Evolutionary conservation across 2,888 invertebrate species (phyloP).

Genomic region (Scrobipalpa atriplicella): DNA sequence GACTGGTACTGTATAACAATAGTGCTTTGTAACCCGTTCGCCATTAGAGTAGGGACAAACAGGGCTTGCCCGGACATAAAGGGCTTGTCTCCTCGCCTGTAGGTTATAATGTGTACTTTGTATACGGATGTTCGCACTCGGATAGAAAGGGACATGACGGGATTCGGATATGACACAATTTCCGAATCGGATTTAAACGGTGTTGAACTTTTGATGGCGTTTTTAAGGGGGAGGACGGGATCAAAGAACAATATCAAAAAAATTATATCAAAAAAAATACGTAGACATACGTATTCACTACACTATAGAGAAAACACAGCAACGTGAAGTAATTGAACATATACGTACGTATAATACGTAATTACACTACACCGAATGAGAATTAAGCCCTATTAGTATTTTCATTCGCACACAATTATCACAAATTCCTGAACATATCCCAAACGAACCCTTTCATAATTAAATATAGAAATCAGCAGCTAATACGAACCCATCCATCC

Average conservation of each 20-base stretch:
- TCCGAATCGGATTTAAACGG: slow-evolving; percentile 25
- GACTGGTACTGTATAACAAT: slow-evolving; percentile 14
- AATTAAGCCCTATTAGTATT: too few relatives aligned
- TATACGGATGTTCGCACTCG: background rate
- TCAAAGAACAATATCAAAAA: background rate
- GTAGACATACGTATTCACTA: too few relatives aligned
- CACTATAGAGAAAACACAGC: too few relatives aligned
- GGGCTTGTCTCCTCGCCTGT: slow-evolving; percentile 29
- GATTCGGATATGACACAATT: slow-evolving; percentile 24
- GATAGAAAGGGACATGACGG: background rate
- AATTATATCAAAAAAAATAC: too few relatives aligned
- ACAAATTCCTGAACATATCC: background rate
- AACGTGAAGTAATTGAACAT: too few relatives aligned
- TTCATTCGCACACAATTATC: background rate
- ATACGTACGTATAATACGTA: too few relatives aligned
- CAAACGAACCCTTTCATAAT: slow-evolving; percentile 5
- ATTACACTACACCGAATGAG: too few relatives aligned
- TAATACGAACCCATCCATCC: background rate
- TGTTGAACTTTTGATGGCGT: slow-evolving; percentile 7
- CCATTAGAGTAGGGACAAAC: slow-evolving; percentile 41
- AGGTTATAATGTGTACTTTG: background rate
- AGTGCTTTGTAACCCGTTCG: slow-evolving; percentile 30
- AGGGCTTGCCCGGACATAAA: slow-evolving; percentile 45
- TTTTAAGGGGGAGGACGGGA: background rate
- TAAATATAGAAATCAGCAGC: slow-evolving; percentile 10